Conservation (phyloP, 1,140 invertebrate genomes). For the Halesus radiatus region DNA sequence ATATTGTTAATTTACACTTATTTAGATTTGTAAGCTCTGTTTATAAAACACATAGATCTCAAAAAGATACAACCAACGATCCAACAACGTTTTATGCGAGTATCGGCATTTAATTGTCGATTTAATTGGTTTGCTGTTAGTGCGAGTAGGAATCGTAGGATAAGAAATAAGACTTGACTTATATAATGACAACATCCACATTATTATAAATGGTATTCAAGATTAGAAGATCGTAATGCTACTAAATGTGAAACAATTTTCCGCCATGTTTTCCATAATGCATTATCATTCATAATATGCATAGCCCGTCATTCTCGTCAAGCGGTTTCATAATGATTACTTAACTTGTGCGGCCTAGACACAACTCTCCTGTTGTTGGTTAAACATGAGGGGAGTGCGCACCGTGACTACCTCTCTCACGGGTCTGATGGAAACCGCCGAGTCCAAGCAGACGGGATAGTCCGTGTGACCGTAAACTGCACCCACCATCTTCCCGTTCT, state of each 20-base stretch:
- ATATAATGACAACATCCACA: too few relatives aligned
- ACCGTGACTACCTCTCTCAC: constrained; percentile 80
- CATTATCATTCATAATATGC: neutral
- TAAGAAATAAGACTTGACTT: too few relatives aligned
- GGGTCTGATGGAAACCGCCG: constrained; percentile 44
- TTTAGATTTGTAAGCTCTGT: constrained; percentile 8
- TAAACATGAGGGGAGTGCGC: constrained; percentile 80
- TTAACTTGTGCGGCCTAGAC: constrained; percentile 70
- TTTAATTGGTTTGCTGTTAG: too few relatives aligned
- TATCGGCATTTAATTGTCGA: too few relatives aligned
- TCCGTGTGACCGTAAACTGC: constrained; percentile 48
- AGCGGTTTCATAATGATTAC: too few relatives aligned
- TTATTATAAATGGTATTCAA: too few relatives aligned
- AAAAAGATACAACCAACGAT: too few relatives aligned
- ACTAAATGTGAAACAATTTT: constrained; percentile 23
- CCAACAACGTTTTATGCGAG: too few relatives aligned
- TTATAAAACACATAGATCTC: neutral
- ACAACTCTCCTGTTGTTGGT: constrained; percentile 81
- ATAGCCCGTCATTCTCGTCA: too few relatives aligned
- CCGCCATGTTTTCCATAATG: constrained; percentile 3
- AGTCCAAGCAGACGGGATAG: constrained; percentile 41
- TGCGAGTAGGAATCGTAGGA: too few relatives aligned
- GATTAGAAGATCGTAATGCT: neutral
- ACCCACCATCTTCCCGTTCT: constrained; percentile 16
- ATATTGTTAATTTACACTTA: neutral